phyloP scores from a whole-genome alignment of 2,797 vertebrate species.

The Esox masquinongy region DNA sequence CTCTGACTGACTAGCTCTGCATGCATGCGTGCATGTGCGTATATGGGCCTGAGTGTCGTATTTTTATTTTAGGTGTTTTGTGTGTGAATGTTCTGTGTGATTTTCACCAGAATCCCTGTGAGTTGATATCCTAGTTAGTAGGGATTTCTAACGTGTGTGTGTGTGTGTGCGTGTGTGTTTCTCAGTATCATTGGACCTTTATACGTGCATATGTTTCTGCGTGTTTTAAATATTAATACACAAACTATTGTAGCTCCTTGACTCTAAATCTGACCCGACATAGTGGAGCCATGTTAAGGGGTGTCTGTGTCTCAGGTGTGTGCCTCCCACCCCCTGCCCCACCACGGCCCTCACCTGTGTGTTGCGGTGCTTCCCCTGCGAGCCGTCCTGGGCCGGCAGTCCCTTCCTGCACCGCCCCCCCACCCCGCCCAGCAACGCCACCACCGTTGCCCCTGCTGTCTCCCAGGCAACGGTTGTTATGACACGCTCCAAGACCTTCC shows the following conservation, averaged over 20 bases:
- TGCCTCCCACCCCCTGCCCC: slow-evolving; percentile 86
- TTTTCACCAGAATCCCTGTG: no score
- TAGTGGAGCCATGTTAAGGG: not conserved
- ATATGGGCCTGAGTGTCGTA: no score
- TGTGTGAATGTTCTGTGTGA: no score
- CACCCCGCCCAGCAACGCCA: slow-evolving; percentile 70
- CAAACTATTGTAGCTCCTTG: not conserved
- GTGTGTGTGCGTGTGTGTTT: no score
- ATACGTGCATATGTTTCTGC: not conserved
- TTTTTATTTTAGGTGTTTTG: no score
- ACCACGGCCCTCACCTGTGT: slow-evolving; percentile 99
- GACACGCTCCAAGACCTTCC: slow-evolving; percentile 97
- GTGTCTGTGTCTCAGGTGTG: slow-evolving; percentile 69
- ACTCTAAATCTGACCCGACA: not conserved
- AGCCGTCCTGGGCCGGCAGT: slow-evolving; percentile 96
- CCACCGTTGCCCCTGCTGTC: slow-evolving; percentile 80
- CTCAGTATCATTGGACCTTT: no score
- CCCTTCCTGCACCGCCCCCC: slow-evolving; percentile 91
- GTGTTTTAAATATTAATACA: not conserved
- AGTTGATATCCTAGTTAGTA: no score
- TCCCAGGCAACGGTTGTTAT: slow-evolving; percentile 58
- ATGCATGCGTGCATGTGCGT: not conserved
- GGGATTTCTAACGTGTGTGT: no score
- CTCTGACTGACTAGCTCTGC: no score
- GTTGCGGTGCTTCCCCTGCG: slow-evolving; percentile 98